Conservation (phyloP, 23 tunicate species). For the Halocynthia roretzi region DNA sequence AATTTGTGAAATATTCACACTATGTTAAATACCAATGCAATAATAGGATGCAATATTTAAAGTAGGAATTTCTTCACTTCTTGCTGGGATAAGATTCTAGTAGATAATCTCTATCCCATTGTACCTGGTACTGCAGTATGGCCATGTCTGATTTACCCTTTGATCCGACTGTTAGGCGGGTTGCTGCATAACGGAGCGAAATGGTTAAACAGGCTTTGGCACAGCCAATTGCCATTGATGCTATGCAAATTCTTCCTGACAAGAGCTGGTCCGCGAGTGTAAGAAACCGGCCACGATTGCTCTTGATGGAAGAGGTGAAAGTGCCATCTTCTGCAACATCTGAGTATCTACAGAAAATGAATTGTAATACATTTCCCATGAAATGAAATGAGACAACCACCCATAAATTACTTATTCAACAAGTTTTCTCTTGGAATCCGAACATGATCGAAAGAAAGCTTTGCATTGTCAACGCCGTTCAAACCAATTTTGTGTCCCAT, state of each 20-base stretch:
- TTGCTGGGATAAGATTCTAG: not conserved
- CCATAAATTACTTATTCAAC: conserved; percentile 48
- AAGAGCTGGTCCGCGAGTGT: conserved; percentile 94
- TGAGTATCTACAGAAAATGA: conserved; percentile 43
- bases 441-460: conserved; percentile 81
- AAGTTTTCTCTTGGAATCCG: conserved; percentile 93
- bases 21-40: no score
- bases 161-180: conserved; percentile 84
- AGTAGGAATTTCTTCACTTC: not conserved
- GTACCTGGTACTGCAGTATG: conserved; percentile 81
- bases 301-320: conserved; percentile 66
- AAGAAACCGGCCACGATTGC: conserved; percentile 76
- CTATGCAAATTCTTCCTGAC: conserved; percentile 91
- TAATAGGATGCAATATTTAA: not conserved
- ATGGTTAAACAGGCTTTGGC: conserved; percentile 87
- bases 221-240: conserved; percentile 92
- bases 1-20: no score
- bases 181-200: conserved; percentile 87
- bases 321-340: conserved; percentile 79
- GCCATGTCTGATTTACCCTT: conserved; percentile 95
- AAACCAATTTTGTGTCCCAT: conserved; percentile 98
- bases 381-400: not conserved
- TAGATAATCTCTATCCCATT: not conserved
- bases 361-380: not conserved
- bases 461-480: conserved; percentile 96